These are phyloP conservation scores for Schizothorax lantsangensis DNA, from an alignment of 2,797 vertebrate genomes.

Conservation along the genomic window DNA sequence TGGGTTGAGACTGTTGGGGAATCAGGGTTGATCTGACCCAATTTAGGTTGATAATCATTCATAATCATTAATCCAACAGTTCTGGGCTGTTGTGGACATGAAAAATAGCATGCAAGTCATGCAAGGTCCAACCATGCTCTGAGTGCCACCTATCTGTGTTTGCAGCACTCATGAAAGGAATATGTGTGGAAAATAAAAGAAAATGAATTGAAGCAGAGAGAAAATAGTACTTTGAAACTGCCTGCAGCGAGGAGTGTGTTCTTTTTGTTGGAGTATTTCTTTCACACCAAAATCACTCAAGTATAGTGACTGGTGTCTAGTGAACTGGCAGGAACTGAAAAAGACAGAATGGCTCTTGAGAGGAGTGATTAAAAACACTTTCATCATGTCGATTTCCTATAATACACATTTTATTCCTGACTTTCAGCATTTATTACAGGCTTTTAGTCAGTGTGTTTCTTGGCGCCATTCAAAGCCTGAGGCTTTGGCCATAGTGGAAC, in stretches of 20 bases:
- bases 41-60: constrained; percentile 7
- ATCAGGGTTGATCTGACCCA: not conserved
- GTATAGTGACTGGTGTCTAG: not conserved
- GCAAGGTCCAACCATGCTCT: not conserved
- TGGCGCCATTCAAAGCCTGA: not conserved
- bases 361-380: not conserved
- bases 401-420: not conserved
- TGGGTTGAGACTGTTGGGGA: not conserved
- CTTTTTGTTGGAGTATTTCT: not conserved
- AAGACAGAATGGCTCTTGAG: not conserved
- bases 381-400: not conserved
- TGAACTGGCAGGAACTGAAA: not conserved
- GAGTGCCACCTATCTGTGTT: not conserved
- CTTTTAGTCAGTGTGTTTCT: not conserved
- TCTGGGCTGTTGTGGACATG: not conserved
- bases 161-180: not conserved
- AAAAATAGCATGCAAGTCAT: not conserved
- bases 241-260: not conserved
- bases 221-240: not conserved
- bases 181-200: not conserved
- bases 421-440: not conserved
- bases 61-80: not conserved
- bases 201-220: not conserved
- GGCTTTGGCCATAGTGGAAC: not conserved
- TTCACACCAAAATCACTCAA: not conserved